Evolutionary conservation across 2,797 vertebrate genomes (phyloP).

Genomic region (Dendrocincla fuliginosa): DNA sequence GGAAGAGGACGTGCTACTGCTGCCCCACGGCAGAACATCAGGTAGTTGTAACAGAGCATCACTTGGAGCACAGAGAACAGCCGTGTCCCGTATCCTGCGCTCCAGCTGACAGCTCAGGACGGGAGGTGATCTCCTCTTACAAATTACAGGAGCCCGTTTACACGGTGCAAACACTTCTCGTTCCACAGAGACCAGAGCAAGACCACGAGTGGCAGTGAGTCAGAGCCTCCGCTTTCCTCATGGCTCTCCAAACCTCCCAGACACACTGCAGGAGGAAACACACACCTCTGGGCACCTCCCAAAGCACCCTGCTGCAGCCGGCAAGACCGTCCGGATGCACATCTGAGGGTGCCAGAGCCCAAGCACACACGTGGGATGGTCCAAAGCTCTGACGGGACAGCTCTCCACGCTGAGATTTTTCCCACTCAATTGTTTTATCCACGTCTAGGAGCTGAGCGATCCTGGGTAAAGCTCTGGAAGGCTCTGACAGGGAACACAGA

Average conservation of each 20-base stretch:
- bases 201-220: neutral
- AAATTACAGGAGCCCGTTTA: neutral
- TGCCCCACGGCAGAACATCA: neutral
- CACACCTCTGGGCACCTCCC: neutral
- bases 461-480: neutral
- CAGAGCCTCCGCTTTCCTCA: neutral
- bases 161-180: neutral
- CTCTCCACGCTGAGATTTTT: neutral
- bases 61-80: neutral
- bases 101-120: neutral
- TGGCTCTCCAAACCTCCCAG: neutral
- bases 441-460: neutral
- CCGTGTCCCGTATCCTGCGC: neutral
- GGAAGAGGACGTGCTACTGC: neutral
- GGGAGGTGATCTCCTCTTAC: neutral
- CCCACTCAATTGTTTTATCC: neutral
- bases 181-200: neutral
- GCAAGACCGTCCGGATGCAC: fast-evolving
- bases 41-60: neutral
- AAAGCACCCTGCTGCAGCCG: neutral
- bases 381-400: neutral
- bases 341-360: neutral
- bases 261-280: neutral
- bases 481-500: neutral
- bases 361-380: fast-evolving